Percentiles rank a stretch among this genome's conserved stretches.
Evolutionary conservation across 2,113 vertebrate species (phyloP).

Genomic region (Carettochelys insculpta): DNA sequence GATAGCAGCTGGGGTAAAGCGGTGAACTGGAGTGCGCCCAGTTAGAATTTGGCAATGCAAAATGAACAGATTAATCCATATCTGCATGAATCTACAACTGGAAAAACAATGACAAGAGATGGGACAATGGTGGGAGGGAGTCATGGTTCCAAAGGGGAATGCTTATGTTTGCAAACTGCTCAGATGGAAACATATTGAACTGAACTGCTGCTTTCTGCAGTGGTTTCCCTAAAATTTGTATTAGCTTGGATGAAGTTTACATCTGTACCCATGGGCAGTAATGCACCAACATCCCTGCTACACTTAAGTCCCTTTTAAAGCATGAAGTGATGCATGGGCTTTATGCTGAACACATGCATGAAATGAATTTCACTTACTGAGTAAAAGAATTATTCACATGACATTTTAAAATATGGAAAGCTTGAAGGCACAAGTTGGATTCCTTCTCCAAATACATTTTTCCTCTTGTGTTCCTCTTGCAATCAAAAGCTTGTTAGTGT

Average conservation of each 20-base stretch:
- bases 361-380: not conserved
- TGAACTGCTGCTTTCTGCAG: not conserved
- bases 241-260: not conserved
- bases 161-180: slow-evolving; percentile 41
- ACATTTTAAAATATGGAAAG: not conserved
- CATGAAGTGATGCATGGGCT: not conserved
- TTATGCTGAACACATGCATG: not conserved
- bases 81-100: not conserved
- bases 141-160: not conserved
- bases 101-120: not conserved
- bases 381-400: not conserved
- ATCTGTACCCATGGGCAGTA: not conserved
- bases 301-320: not conserved
- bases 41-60: slow-evolving; percentile 26
- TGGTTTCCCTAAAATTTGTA: not conserved
- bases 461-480: not conserved
- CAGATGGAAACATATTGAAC: not conserved
- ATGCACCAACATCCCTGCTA: not conserved
- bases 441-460: not conserved
- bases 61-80: slow-evolving; percentile 24
- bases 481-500: not conserved
- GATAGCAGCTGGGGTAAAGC: slow-evolving; percentile 18
- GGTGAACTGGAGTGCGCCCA: slow-evolving; percentile 37
- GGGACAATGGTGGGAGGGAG: not conserved
- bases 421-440: not conserved